Conservation (phyloP, 2,113 vertebrate genomes). For the Conger conger region DNA sequence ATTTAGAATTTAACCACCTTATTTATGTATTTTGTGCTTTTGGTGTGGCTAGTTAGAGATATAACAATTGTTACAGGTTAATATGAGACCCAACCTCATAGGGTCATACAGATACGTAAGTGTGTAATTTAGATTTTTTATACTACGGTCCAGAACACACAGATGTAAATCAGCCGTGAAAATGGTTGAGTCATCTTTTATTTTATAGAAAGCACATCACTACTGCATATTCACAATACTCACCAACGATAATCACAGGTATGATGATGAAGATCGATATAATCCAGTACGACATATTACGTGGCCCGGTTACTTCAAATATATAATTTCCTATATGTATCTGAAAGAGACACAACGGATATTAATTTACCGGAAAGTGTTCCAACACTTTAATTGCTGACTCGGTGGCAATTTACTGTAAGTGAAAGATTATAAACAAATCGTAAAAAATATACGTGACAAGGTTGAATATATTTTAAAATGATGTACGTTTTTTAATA, state of each 20-base stretch:
- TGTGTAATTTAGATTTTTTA: neutral
- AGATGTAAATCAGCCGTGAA: neutral
- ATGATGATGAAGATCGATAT: conserved; percentile 69
- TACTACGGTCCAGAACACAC: neutral
- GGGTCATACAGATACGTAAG: neutral
- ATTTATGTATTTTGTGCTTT: too few species aligned
- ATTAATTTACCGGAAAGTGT: neutral
- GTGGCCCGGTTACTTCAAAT: conserved; percentile 25
- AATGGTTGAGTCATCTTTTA: neutral
- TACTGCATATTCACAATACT: conserved; percentile 45
- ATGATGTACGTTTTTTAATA: neutral
- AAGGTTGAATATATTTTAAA: neutral
- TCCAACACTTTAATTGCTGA: neutral
- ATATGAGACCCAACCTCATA: too few species aligned
- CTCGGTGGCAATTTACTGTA: neutral
- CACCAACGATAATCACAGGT: conserved; percentile 74
- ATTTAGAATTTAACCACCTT: too few species aligned
- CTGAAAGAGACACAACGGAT: conserved; percentile 55
- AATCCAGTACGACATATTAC: conserved; percentile 53
- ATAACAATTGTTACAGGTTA: neutral
- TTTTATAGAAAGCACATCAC: neutral
- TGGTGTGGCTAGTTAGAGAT: too few species aligned
- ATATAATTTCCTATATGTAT: conserved; percentile 72
- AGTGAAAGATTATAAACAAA: neutral
- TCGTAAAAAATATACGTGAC: neutral